Base-by-base conservation (phyloP, 2,113 vertebrate genomes). In the Hyaena hyaena region DNA sequence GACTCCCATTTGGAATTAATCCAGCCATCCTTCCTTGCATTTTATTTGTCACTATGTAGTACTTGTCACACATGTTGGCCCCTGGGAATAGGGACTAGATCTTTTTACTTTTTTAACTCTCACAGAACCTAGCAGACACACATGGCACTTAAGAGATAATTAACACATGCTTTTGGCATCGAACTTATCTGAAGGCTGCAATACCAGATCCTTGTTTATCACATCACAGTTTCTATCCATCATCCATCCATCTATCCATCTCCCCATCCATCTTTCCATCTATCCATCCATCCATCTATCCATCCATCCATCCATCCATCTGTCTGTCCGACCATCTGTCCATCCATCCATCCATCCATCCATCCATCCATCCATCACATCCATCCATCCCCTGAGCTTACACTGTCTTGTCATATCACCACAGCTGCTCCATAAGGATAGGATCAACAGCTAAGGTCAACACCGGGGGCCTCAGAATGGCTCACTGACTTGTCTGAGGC, bases 1-100 rank as follows among this genome's bases (percentile, higher is more conserved):
- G 65, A 84, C 31, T 39, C n/a, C 7, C 1, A 0, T 68, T 39
- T 31, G 28, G 55, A 81, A 88, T 5, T 21, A 21, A 76, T 8
- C 0, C 5, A 10, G 23, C 45, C 21, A 28, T 2, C 24, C 92
- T 28, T 16, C 15, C 45, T 58, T 11, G 50, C 43, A 28, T 63
- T 53, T 10, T 65, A 21, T 33, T 11, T 43, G 23, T 58, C 24
- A 26, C 14, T 2, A 3, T 3, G 1, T 2, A 85, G 55, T 0
- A 1, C 53, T 50, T 33, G 31, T 16, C 66, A 35, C 24, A 14
- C 0, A 4, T 14, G 26, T 33, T 0, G 0, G 15, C 5, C 8
- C 90, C 35, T 31, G 24, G 50, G 33, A n/a, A 33, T 16, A 73
- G 77, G 45, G 45, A 26, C 24, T 16, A 12, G 1, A 6, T 50